Evolutionary conservation across 2,113 vertebrate species (phyloP).

Genomic region (Fregetta grallaria): DNA sequence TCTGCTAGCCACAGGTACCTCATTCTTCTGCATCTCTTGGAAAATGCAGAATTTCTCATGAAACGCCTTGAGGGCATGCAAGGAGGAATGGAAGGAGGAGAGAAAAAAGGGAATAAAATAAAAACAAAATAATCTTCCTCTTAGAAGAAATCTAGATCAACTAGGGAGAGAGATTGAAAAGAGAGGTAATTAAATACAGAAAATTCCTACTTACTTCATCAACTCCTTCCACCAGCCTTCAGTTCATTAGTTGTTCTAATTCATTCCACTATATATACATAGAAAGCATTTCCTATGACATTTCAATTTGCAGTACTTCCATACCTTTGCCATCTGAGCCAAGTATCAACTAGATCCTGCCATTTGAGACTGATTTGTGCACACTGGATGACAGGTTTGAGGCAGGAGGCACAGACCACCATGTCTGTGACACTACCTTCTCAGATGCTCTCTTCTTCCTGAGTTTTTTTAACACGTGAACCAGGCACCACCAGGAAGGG

Average conservation of each 20-base stretch:
- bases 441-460: background rate
- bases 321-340: background rate
- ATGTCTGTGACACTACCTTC: background rate
- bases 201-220: background rate
- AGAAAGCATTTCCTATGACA: background rate
- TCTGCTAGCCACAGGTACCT: conserved; percentile 70
- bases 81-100: background rate
- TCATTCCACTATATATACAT: background rate
- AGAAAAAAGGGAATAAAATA: conserved; percentile 53
- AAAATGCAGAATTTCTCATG: conserved; percentile 82
- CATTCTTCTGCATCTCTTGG: conserved; percentile 74
- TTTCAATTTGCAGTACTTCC: background rate
- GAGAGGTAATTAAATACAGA: conserved; percentile 15
- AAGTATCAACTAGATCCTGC: background rate
- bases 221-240: background rate
- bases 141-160: background rate
- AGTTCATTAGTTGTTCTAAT: background rate
- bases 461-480: background rate
- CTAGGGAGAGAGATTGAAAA: background rate
- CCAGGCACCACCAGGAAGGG: background rate
- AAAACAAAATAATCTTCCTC: conserved; percentile 29
- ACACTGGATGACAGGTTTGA: background rate
- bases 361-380: background rate
- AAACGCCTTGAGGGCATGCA: conserved; percentile 70
- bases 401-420: background rate